Evolutionary conservation across 2,797 vertebrate species (phyloP), one percentile per base, ranked within the genome.

Genomic region (Diplodus puntazzo): DNA sequence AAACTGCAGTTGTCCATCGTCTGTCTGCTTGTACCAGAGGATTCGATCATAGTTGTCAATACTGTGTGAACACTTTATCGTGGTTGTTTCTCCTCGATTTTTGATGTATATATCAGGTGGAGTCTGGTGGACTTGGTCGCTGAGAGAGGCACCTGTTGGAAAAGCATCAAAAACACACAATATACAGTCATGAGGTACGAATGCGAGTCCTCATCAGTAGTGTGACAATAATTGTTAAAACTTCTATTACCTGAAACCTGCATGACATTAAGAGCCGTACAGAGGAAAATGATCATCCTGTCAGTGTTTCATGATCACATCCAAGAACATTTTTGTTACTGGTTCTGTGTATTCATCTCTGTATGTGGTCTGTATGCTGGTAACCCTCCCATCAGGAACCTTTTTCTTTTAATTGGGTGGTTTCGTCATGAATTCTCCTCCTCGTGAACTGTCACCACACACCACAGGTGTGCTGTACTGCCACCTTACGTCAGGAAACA

Each of bases 11-110:
- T 67, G 59, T 71, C 30, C 9, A 3, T 55, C 21, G 1, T 25
- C 55, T 0, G 39, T 11, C 43, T 86, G 82, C 11, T 90, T 86
- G 79, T 93, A 91, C 92, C 92, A 93, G 8, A 85, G 43, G 20
- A 93, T 87, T 18, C 0, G 13, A 16, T 87, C 7, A 0, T 86
- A 85, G 54, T 0, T 20, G 1, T 23, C 0, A 18, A 64, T 78
- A 16, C 2, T 57, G 58, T 90, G 89, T 48, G 52, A 81, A 63
- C 92, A 93, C 3, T 10, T 16, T 3, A 91, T 23, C 18, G 13
- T 45, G 8, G 52, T 78, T 4, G 3, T 30, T 52, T 73, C 27
- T 69, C 27, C 23, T 3, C 2, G 25, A 4, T 52, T 42, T 20
- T 52, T 42, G 21, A 20, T 62, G 34, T 6, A 27, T 3, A 85